Evolutionary conservation across 92 coral and sea anemone genomes (phyloP), one percentile per base, ranked within the genome.

Genomic region (Pocillopora grandis): DNA sequence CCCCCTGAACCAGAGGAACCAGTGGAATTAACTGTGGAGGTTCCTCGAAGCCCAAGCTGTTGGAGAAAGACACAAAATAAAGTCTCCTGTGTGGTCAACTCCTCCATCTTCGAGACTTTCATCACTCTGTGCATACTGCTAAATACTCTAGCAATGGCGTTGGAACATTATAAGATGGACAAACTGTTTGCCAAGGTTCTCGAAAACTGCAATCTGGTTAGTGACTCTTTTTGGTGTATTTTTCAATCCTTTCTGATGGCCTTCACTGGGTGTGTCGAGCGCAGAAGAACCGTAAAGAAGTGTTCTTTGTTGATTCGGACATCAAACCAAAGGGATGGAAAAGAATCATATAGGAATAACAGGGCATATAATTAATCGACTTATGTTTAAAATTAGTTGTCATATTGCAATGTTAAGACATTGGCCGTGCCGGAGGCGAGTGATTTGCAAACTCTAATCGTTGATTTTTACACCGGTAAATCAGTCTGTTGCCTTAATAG

Each of bases 61-160:
- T 79, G 86, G 87, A 71, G 83, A 42, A 69, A 42, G 17, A 33
- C 69, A 2, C 94, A 83, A 48, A 80, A 77, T 4, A 5, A 0
- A 18, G 87, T 84, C 14, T 77, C 72, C 14, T 1, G 12, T 4
- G 56, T 97, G 6, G 99, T 97, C 58, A 92, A 87, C 56, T 74
- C 85, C 56, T 82, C 99, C n/a, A 63, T 85, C 0, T 97, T 97
- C 56, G 99, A 97, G 90, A 92, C 94, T 31, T 90, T 97, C 48
- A 97, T 97, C 33, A 97, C 99, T 11, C 80, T 93, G 62, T 97
- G 99, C 79, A 97, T 97, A 72, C 84, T 97, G 77, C 90, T 97
- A n/a, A 97, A 97, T 78, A 97, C 99, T 3, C 72, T 92, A 63
- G 98, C 98, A 35, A 97, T 97, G 99, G 97, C 99, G 6, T 37